Evolutionary conservation across 2,113 vertebrate genomes (phyloP).

Genomic region (Aegypius monachus): DNA sequence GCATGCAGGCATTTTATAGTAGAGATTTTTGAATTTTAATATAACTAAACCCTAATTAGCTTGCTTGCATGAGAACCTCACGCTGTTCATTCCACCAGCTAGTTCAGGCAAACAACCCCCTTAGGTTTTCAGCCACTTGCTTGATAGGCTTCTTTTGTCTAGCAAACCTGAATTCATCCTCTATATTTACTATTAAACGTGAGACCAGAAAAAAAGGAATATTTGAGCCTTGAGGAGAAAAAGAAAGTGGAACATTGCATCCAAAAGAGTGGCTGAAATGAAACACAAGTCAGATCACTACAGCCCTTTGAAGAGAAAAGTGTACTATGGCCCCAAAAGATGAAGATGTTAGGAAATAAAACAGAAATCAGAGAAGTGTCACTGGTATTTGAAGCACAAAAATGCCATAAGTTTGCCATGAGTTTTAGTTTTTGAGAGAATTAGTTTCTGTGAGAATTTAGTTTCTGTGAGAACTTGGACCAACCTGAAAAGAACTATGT

Average conservation of each 20-base stretch:
- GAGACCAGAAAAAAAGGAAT: neutral
- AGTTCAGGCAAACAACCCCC: neutral
- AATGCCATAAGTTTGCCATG: neutral
- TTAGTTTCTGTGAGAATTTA: neutral
- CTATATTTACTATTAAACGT: neutral
- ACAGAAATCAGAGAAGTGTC: neutral
- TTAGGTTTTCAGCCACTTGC: constrained; percentile 3
- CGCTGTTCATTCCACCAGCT: neutral
- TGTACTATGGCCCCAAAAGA: neutral
- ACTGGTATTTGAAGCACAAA: neutral
- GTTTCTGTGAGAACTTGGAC: neutral
- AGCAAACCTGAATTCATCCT: neutral
- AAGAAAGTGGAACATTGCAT: neutral
- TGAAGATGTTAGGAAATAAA: neutral
- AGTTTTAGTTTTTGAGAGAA: neutral
- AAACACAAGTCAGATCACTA: neutral
- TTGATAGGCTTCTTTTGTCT: neutral
- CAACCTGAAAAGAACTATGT: neutral
- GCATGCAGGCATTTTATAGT: constrained; percentile 31
- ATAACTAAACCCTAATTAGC: constrained; percentile 48
- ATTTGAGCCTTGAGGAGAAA: neutral
- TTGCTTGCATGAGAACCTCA: neutral
- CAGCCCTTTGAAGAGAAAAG: neutral
- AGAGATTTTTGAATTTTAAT: constrained; percentile 25
- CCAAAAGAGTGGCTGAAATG: neutral